These are phyloP conservation scores for Gobionotothen gibberifrons DNA, from an alignment of 2,797 vertebrate genomes.

Conservation along the genomic window DNA sequence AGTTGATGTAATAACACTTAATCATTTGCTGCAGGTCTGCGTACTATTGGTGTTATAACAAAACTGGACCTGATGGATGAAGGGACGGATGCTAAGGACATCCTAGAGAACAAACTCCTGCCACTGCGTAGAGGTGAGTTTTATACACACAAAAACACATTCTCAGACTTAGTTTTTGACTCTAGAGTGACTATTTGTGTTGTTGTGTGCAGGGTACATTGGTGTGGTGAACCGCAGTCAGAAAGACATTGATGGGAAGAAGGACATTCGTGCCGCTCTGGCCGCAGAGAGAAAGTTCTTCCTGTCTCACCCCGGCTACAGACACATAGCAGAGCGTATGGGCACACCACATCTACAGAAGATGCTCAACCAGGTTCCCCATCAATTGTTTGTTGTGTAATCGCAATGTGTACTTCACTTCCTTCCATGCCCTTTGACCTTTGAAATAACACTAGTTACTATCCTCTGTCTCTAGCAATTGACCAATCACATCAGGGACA, in stretches of 20 bases:
- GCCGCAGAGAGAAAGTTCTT: conserved; percentile 98
- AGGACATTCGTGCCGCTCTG: conserved; percentile 93
- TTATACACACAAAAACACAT: background rate
- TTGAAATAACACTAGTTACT: conserved; percentile 2
- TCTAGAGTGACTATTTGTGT: background rate
- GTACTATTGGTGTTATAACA: conserved; percentile 97
- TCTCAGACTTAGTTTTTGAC: background rate
- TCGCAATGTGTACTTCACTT: background rate
- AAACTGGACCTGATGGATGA: conserved; percentile 98
- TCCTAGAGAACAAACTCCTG: conserved; percentile 95
- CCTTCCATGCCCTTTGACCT: background rate
- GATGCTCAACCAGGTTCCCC: conserved; percentile 91
- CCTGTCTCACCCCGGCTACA: conserved; percentile 93
- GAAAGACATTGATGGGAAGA: conserved; percentile 98
- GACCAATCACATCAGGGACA: conserved; percentile 98
- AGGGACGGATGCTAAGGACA: conserved; percentile 93
- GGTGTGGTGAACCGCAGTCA: conserved; percentile 98
- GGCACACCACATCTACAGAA: conserved; percentile 95
- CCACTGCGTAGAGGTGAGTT: conserved; percentile 91
- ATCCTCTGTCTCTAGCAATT: conserved; percentile 86
- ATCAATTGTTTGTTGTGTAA: background rate
- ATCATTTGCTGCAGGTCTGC: conserved; percentile 82
- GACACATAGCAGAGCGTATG: conserved; percentile 97
- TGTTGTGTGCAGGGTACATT: conserved; percentile 88
- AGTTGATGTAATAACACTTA: background rate